These are phyloP conservation scores for Poecilia velifera DNA, from an alignment of 2,797 vertebrate species.

Conservation along the genomic window DNA sequence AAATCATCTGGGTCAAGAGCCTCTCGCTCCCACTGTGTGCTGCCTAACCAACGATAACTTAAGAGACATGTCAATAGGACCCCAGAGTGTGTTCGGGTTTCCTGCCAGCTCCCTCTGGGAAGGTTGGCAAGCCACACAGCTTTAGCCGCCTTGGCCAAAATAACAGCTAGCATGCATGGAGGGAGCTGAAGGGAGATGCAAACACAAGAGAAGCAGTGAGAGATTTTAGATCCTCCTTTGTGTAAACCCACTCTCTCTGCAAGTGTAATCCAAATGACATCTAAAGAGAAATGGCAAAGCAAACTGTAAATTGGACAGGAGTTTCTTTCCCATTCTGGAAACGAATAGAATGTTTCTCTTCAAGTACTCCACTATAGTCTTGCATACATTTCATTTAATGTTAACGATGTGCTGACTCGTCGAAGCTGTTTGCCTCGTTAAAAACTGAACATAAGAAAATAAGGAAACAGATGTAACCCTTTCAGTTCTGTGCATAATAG, in stretches of 20 bases:
- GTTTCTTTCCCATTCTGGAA: conserved; percentile 14
- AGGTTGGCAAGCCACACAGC: conserved; percentile 50
- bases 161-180: conserved; percentile 62
- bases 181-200: conserved; percentile 47
- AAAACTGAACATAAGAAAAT: not conserved
- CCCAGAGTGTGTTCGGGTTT: conserved; percentile 61
- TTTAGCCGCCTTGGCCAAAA: conserved; percentile 51
- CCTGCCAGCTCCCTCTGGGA: conserved; percentile 61
- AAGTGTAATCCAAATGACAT: conserved; percentile 50
- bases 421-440: not conserved
- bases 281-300: conserved; percentile 37
- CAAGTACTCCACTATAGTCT: not conserved
- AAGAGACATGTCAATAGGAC: conserved; percentile 69
- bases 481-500: not conserved
- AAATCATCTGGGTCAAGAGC: conserved; percentile 67
- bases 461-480: not conserved
- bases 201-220: conserved; percentile 29
- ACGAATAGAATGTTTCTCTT: conserved; percentile 7
- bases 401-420: not conserved
- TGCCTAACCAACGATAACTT: conserved; percentile 53
- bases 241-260: conserved; percentile 24
- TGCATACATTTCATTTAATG: not conserved
- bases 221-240: conserved; percentile 38
- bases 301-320: conserved; percentile 30
- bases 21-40: conserved; percentile 58